A percentile compares a stretch with the other conserved stretches of the same genome.
Evolutionary conservation across 64 coral and sea anemone genomes (phyloP).

Genomic region (Actinia tenebrosa): DNA sequence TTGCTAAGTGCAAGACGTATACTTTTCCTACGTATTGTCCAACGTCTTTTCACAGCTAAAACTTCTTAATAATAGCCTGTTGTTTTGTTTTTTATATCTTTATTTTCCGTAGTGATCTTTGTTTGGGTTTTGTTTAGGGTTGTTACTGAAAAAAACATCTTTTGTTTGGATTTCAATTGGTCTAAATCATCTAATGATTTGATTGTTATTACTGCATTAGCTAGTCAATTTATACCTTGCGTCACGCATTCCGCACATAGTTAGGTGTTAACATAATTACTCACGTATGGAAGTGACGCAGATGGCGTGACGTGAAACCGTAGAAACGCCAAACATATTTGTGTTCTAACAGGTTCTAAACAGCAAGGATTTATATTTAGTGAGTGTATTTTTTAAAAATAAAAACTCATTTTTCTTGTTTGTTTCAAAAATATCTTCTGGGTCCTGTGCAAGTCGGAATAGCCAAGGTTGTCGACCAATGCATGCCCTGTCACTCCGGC

Average conservation of each 20-base stretch:
- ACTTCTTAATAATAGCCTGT: not conserved
- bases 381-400: not conserved
- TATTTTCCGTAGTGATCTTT: not conserved
- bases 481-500: no score
- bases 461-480: no score
- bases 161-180: not conserved
- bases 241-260: constrained; percentile 4
- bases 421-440: not conserved
- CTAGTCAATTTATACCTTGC: not conserved
- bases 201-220: not conserved
- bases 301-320: not conserved
- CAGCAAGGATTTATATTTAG: not conserved
- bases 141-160: not conserved
- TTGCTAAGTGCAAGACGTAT: not conserved
- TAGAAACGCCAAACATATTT: not conserved
- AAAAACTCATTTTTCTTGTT: not conserved
- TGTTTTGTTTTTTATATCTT: not conserved
- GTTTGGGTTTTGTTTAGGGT: constrained; percentile 7
- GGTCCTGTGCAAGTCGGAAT: no score
- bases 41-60: not conserved
- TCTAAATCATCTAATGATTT: not conserved
- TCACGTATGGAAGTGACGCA: constrained; percentile 4
- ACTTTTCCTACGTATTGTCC: not conserved
- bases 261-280: not conserved
- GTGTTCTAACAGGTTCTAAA: not conserved